Evolutionary conservation across 1,140 invertebrate genomes (phyloP).

Genomic region (Dendroctonus ponderosae): DNA sequence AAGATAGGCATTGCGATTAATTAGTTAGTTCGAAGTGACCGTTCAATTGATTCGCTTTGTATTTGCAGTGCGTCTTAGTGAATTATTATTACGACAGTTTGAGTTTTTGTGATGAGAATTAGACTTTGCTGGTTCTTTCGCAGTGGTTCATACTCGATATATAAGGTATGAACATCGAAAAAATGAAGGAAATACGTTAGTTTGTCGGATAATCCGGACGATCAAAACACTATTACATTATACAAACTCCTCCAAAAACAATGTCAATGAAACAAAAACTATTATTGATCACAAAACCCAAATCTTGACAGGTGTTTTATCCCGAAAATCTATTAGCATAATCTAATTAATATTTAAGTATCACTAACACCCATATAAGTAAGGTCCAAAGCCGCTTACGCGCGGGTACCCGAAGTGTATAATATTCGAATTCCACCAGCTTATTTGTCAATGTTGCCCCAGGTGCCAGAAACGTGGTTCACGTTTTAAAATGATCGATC

Average conservation of each 20-base stretch:
- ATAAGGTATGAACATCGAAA: conserved; percentile 6
- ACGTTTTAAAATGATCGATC: conserved; percentile 24
- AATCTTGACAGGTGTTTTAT: too few species aligned
- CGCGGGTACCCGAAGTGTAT: background rate
- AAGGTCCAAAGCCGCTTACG: conserved; percentile 2
- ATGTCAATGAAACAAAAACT: too few species aligned
- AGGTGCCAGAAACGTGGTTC: conserved; percentile 4
- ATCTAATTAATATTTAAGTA: conserved; percentile 20
- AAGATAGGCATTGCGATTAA: too few species aligned
- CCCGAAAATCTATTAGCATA: conserved; percentile 7
- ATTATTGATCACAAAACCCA: too few species aligned
- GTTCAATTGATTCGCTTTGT: too few species aligned
- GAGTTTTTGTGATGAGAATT: conserved; percentile 9
- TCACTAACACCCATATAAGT: conserved; percentile 10
- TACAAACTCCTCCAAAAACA: too few species aligned
- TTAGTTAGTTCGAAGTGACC: too few species aligned
- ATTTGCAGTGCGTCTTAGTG: too few species aligned
- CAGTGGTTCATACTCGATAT: conserved; percentile 8
- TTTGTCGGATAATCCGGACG: too few species aligned
- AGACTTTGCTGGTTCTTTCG: background rate
- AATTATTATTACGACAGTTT: too few species aligned
- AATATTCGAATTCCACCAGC: conserved; percentile 18
- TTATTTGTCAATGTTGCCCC: conserved; percentile 24
- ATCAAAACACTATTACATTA: too few species aligned
- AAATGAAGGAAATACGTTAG: too few species aligned